phyloP scores from a whole-genome alignment of 2,797 vertebrate species.

The Limnodromus scolopaceus region DNA sequence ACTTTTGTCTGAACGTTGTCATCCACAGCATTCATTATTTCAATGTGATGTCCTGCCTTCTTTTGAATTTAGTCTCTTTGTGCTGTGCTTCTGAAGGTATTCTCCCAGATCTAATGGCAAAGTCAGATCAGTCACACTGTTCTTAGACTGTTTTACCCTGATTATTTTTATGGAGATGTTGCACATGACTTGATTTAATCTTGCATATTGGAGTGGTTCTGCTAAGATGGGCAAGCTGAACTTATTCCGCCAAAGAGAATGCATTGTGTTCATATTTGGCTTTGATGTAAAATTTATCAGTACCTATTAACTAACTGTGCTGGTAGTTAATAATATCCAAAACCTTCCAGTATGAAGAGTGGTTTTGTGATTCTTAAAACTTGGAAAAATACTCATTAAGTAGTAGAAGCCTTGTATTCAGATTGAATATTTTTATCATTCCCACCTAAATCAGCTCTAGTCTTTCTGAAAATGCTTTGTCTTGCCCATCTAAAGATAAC shows the following conservation, averaged over 20 bases:
- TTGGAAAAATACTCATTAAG: not conserved
- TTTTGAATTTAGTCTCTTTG: not conserved
- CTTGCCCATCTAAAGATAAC: not conserved
- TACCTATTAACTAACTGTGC: not conserved
- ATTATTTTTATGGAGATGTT: not conserved
- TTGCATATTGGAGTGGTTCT: not conserved
- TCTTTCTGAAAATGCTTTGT: not conserved
- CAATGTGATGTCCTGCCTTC: not conserved
- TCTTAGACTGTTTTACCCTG: not conserved
- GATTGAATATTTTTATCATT: not conserved
- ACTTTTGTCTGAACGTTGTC: not conserved
- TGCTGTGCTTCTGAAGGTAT: not conserved
- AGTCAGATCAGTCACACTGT: not conserved
- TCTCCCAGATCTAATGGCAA: not conserved
- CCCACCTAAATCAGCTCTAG: not conserved
- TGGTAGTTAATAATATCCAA: not conserved
- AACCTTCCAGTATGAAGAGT: not conserved
- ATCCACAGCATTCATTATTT: not conserved
- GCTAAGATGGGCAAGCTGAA: not conserved
- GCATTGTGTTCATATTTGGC: not conserved
- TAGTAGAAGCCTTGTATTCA: not conserved
- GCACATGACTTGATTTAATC: not conserved
- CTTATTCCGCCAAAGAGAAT: not conserved
- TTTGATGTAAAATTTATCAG: not conserved
- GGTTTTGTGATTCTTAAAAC: not conserved